Evolutionary conservation across 2,113 vertebrate genomes (phyloP).

Genomic region (Chloropsis hardwickii): DNA sequence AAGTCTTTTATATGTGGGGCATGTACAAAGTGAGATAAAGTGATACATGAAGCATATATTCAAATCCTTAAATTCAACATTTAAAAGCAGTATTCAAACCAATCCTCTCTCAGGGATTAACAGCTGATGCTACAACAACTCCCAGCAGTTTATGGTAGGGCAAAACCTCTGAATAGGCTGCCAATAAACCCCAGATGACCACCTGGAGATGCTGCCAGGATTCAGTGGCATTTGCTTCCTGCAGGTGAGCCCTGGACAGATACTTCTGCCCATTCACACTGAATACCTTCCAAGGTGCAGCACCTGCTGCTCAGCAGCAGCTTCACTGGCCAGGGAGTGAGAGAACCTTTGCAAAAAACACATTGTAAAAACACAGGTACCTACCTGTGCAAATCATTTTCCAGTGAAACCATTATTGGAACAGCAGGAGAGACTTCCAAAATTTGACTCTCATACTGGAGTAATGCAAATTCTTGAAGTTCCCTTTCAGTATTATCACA

Average conservation of each 20-base stretch:
- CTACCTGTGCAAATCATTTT: not conserved
- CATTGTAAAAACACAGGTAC: accelerated
- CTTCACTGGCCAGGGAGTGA: not conserved
- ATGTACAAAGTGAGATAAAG: not conserved
- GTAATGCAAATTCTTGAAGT: not conserved
- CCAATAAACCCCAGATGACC: not conserved
- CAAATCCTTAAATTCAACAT: not conserved
- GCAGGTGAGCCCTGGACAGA: not conserved
- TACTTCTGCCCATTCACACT: not conserved
- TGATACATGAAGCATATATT: not conserved
- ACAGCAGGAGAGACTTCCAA: not conserved
- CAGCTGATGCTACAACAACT: not conserved
- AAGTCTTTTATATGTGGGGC: not conserved
- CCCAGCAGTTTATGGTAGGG: not conserved
- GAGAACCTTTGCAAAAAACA: not conserved
- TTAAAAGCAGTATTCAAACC: not conserved
- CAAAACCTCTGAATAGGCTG: not conserved
- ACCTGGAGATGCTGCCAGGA: not conserved
- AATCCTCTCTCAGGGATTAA: not conserved
- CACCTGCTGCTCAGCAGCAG: not conserved
- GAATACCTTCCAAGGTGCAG: not conserved
- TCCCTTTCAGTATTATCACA: not conserved
- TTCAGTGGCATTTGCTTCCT: not conserved
- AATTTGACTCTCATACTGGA: not conserved
- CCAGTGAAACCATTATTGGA: not conserved